phyloP scores from a whole-genome alignment of 1,140 invertebrate species.

The Chrysomallon squamiferum region DNA sequence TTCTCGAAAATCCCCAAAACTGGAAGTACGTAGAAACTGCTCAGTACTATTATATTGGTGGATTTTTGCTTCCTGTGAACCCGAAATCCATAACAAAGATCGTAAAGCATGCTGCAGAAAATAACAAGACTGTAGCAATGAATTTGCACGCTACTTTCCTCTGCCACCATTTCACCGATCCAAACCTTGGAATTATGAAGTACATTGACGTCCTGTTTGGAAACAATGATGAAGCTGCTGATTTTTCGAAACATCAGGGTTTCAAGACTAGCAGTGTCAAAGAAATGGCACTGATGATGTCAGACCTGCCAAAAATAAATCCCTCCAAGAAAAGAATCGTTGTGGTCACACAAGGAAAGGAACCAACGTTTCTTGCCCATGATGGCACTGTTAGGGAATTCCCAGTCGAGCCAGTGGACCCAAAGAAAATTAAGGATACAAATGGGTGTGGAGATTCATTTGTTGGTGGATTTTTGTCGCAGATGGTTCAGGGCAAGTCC shows the following conservation, averaged over 20 bases:
- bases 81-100: slow-evolving; percentile 83
- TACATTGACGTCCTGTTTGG: slow-evolving; percentile 97
- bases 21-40: slow-evolving; percentile 79
- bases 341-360: slow-evolving; percentile 90
- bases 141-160: slow-evolving; percentile 98
- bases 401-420: slow-evolving; percentile 39
- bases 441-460: slow-evolving; percentile 99
- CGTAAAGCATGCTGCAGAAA: slow-evolving; percentile 76
- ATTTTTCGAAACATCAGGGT: slow-evolving; percentile 79
- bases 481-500: slow-evolving; percentile 79
- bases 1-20: slow-evolving; percentile 80
- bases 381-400: slow-evolving; percentile 37
- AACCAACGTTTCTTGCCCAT: slow-evolving; percentile 84
- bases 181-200: slow-evolving; percentile 81
- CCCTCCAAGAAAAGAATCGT: slow-evolving; percentile 70
- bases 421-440: slow-evolving; percentile 73
- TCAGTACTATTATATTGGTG: slow-evolving; percentile 87
- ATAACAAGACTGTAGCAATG: slow-evolving; percentile 84
- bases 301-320: slow-evolving; percentile 81
- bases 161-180: slow-evolving; percentile 85
- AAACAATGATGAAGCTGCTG: slow-evolving; percentile 89
- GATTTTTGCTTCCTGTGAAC: slow-evolving; percentile 95
- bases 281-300: slow-evolving; percentile 84
- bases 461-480: slow-evolving; percentile 93
- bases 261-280: slow-evolving; percentile 76